Evolutionary conservation across 2,113 vertebrate species (phyloP).

Genomic region (Eurystomus gularis): DNA sequence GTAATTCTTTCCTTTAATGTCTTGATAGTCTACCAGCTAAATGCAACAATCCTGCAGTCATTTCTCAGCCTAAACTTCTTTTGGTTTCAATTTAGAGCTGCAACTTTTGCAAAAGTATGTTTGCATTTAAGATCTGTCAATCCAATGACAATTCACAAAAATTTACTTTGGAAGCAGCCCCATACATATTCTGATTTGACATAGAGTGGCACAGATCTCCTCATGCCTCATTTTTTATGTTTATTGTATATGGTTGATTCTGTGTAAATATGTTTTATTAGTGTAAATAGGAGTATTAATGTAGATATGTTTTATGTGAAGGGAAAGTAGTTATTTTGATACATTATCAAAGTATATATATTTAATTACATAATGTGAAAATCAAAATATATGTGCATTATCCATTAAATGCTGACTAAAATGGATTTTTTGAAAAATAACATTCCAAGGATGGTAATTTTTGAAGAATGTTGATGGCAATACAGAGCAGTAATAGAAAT

Average conservation of each 20-base stretch:
- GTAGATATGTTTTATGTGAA: background rate
- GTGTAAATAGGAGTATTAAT: background rate
- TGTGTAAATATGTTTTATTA: background rate
- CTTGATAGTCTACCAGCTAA: background rate
- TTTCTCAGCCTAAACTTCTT: background rate
- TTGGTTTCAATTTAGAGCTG: background rate
- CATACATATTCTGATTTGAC: background rate
- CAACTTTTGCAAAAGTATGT: background rate
- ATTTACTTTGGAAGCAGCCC: background rate
- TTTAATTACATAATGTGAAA: background rate
- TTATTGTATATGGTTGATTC: background rate
- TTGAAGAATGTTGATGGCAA: background rate
- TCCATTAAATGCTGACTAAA: background rate
- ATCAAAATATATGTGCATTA: background rate
- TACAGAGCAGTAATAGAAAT: background rate
- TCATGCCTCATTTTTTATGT: background rate
- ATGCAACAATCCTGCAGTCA: background rate
- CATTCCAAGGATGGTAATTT: background rate
- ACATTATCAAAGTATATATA: background rate
- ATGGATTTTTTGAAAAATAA: background rate
- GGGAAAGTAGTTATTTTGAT: background rate
- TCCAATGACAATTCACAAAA: background rate
- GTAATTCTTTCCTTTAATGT: background rate
- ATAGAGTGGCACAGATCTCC: background rate
- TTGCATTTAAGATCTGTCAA: background rate